Evolutionary conservation across 2,888 invertebrate genomes (phyloP), one percentile per base, ranked within the genome.

Genomic region (Sepiola atlantica): DNA sequence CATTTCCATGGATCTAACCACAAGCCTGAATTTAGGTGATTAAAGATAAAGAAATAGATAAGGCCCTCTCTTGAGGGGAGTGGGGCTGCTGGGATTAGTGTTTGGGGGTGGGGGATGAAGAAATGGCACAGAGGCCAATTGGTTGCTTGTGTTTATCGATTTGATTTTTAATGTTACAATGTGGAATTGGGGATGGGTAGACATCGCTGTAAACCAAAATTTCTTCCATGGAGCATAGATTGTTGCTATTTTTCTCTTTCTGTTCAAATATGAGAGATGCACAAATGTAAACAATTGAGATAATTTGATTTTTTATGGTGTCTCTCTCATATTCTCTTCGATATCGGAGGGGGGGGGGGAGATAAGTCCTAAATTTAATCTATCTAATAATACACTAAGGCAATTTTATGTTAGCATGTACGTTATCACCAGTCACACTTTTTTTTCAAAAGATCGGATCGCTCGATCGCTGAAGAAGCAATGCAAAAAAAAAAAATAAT

Each of bases 131-230:
- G n/a, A 32, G 77, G 77, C 77, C 77, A 77, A 77, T 77, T 77
- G 77, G n/a, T 77, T 77, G 77, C n/a, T 77, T 77, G 77, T 77
- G 45, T 77, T 77, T 32, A 77, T 77, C n/a, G 77, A 77, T n/a
- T 77, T 77, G 77, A 32, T 77, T 77, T 77, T 77, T 77, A 77
- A 77, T 77, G 77, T 77, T 77, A n/a, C n/a, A n/a, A 16, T 28
- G 12, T 10, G n/a, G 77, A 32, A 77, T 77, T 4, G 45, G 45
- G 45, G 45, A 45, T 45, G 45, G 77, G 77, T 57, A 57, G 57
- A 8, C 57, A 16, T 57, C 16, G 18, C n/a, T 32, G n/a, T 32
- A 77, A 45, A 77, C 77, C 77, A 77, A 77, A 77, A 77, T 77
- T n/a, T n/a, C n/a, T 32, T 77, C n/a, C n/a, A 32, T 77, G 45